Evolutionary conservation across 2,888 invertebrate species (phyloP), one percentile per base, ranked within the genome.

Genomic region (Apamea monoglypha): DNA sequence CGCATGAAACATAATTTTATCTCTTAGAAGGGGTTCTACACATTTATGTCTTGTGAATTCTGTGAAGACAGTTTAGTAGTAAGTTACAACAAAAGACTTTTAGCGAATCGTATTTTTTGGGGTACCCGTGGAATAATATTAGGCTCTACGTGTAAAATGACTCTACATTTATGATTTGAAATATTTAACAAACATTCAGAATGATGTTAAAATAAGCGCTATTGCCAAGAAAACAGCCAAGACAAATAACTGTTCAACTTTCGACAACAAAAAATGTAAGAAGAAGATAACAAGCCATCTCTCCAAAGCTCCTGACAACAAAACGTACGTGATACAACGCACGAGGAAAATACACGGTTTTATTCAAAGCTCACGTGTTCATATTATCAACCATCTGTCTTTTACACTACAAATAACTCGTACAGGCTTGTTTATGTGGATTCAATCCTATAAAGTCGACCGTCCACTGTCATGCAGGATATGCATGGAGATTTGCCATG

Each of bases 361-460:
- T 78, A 78, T 80, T 82, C 86, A 82, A 63, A 75, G 64, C 78
- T 75, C 72, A 79, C 78, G 73, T 82, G 76, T 66, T 80, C 70
- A 61, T 63, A 82, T 84, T 87, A 86, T 68, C 53, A 73, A 82
- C 76, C 70, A 82, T 84, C 74, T 83, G 76, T 84, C 80, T 76
- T 56, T 80, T 76, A 47, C 84, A 80, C 68, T 59, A 87, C 87
- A 84, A 85, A 80, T 84, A 81, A 66, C 74, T 59, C 44, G 25
- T 72, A 74, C 76, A 47, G n/a, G 63, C 72, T 70, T 80, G 67
- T 80, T 84, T 87, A 80, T 75, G n/a, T 32, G 59, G 16, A 74
- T 63, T 63, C 74, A 69, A 81, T 80, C 44, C 47, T 61, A 70
- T 80, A 87, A 71, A 40, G 71, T 21, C 36, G 36, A 21, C 7